A percentile compares a stretch with the other conserved stretches of the same genome.
phyloP scores from a whole-genome alignment of 2,888 invertebrate species.

The Himalopsyche kuldschensis region DNA sequence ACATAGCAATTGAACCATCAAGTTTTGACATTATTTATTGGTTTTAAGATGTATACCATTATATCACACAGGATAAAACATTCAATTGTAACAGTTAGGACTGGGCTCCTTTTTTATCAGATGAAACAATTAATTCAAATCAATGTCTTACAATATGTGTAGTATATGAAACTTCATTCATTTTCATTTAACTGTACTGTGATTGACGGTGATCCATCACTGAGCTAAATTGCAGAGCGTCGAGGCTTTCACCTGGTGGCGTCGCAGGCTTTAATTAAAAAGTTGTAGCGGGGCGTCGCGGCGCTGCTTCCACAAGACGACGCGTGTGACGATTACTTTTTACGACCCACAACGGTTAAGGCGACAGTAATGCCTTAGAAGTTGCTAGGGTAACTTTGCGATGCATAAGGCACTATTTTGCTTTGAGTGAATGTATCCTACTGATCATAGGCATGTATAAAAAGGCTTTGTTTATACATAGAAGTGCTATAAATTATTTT shows the following conservation, averaged over 20 bases:
- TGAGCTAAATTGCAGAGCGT: slow-evolving; percentile 23
- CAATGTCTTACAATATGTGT: too few species aligned
- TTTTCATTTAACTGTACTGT: neutral
- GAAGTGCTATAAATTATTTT: too few species aligned
- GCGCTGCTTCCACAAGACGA: neutral
- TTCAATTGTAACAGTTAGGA: too few species aligned
- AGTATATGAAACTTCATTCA: neutral
- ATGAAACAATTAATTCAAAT: too few species aligned
- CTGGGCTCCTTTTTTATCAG: too few species aligned
- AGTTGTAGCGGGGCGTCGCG: neutral
- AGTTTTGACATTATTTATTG: too few species aligned
- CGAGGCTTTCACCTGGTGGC: neutral
- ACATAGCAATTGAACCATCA: too few species aligned
- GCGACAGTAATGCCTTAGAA: slow-evolving; percentile 2
- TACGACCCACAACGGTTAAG: slow-evolving; percentile 18
- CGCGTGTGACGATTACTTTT: slow-evolving; percentile 19
- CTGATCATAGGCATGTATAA: neutral
- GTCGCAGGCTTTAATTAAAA: slow-evolving; percentile 21
- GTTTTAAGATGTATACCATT: too few species aligned
- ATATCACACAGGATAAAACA: too few species aligned
- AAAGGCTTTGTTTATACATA: too few species aligned
- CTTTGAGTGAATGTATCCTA: neutral
- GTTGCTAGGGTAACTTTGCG: neutral
- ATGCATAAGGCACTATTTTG: neutral
- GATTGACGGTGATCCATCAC: slow-evolving; percentile 34